phyloP scores from a whole-genome alignment of 2,113 vertebrate species.

The Dendrocopos noguchii region DNA sequence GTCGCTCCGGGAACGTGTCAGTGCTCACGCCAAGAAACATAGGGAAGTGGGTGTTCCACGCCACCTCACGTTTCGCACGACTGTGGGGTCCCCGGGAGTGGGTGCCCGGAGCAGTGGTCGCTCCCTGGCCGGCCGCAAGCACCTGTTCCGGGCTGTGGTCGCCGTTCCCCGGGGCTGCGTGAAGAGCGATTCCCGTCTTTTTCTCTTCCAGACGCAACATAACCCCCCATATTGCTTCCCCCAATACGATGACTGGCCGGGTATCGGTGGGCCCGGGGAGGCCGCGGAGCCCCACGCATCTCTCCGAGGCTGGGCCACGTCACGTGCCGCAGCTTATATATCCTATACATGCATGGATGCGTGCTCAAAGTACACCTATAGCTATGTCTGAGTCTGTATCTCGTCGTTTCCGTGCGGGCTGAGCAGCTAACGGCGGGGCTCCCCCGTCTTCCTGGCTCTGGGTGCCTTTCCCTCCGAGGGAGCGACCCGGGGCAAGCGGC shows the following conservation, averaged over 20 bases:
- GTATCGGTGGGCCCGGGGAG: background rate
- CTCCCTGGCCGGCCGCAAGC: background rate
- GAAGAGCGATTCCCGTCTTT: background rate
- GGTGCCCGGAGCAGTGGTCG: background rate
- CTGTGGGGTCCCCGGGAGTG: no score
- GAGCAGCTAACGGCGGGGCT: background rate
- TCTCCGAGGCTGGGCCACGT: background rate
- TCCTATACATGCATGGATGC: background rate
- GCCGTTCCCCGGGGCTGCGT: background rate
- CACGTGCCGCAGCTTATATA: background rate
- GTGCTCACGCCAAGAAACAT: rapidly evolving
- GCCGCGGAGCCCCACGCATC: background rate
- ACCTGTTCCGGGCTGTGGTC: constrained; percentile 5
- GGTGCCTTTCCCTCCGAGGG: background rate
- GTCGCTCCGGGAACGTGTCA: background rate
- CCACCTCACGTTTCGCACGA: background rate
- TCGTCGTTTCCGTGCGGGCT: background rate
- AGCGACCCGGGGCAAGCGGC: background rate
- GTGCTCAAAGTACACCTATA: background rate
- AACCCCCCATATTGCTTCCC: background rate
- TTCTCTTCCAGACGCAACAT: background rate
- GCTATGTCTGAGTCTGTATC: rapidly evolving
- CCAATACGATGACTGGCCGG: background rate
- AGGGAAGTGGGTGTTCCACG: background rate
- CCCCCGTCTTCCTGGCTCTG: background rate